phyloP scores from a whole-genome alignment of 2,113 vertebrate species.

The Ammospiza nelsoni region DNA sequence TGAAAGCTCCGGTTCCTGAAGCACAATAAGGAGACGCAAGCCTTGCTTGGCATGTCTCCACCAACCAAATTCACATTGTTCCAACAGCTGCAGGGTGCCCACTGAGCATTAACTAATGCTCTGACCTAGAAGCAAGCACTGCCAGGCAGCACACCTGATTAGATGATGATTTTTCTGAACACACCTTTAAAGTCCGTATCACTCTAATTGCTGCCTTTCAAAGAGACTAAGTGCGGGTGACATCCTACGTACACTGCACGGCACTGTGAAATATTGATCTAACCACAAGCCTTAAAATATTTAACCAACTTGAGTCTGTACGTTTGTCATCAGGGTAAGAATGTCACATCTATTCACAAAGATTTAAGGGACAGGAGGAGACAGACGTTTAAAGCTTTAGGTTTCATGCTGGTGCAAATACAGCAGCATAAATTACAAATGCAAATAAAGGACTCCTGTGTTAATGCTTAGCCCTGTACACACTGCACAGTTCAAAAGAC shows the following conservation, averaged over 20 bases:
- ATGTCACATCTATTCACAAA: neutral
- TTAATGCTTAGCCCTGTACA: neutral
- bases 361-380: constrained; percentile 4
- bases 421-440: neutral
- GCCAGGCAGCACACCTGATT: constrained; percentile 45
- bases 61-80: constrained; percentile 57
- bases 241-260: neutral
- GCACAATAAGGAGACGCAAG: constrained; percentile 59
- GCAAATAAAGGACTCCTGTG: neutral
- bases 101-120: constrained; percentile 64
- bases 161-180: constrained; percentile 54
- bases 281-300: constrained; percentile 41
- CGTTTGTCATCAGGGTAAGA: neutral
- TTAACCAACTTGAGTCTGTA: constrained; percentile 10
- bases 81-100: constrained; percentile 65
- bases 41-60: constrained; percentile 69
- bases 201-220: constrained; percentile 9
- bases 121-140: constrained; percentile 70
- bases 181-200: neutral
- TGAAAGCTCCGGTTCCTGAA: constrained; percentile 72
- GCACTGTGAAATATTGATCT: constrained; percentile 21
- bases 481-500: neutral
- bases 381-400: neutral
- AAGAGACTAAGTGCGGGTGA: neutral
- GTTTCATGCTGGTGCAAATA: neutral